Percentiles rank a stretch among this genome's conserved stretches.
These are phyloP conservation scores for Callospermophilus lateralis DNA, from an alignment of 2,113 vertebrate genomes.

Conservation along the genomic window DNA sequence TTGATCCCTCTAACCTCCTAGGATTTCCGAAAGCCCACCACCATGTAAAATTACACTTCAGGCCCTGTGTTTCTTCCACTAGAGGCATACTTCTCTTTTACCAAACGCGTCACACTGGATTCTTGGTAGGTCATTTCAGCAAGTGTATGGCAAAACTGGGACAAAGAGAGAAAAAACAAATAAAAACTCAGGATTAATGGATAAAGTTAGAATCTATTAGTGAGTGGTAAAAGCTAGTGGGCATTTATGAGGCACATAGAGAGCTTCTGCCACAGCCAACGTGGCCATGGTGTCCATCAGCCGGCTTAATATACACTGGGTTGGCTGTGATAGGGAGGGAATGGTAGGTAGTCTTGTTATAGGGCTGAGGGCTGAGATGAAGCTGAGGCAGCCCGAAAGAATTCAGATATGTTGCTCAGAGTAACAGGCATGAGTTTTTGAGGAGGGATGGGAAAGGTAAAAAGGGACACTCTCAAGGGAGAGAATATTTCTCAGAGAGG, in stretches of 20 bases:
- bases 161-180: neutral
- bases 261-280: no score
- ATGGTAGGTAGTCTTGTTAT: no score
- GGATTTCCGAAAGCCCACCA: neutral
- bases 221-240: neutral
- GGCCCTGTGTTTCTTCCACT: neutral
- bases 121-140: neutral
- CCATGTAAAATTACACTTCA: neutral
- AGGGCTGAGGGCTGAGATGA: no score
- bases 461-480: no score
- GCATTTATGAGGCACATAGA: neutral
- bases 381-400: no score
- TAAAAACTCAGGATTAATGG: neutral
- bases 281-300: neutral
- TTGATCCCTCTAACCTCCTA: neutral
- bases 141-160: neutral
- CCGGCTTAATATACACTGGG: neutral
- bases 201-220: neutral
- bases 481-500: no score
- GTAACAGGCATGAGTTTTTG: no score
- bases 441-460: no score
- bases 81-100: neutral
- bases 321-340: no score
- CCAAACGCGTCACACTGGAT: neutral
- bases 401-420: no score